phyloP scores from a whole-genome alignment of 1,140 invertebrate species.

The Drosophila truncata region DNA sequence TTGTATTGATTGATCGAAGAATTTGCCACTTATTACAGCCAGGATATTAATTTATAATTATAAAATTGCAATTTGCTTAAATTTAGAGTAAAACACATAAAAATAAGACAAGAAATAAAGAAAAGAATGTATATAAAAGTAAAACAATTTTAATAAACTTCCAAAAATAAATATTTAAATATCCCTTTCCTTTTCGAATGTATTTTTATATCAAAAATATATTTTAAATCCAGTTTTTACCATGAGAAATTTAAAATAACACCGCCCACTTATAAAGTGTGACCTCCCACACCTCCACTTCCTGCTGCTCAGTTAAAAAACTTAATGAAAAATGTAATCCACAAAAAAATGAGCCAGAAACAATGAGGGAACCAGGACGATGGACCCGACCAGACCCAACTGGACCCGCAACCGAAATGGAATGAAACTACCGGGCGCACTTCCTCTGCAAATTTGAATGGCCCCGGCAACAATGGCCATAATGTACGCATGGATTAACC shows the following conservation, averaged over 20 bases:
- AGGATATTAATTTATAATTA: neutral
- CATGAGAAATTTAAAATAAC: constrained; percentile 4
- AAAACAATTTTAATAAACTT: neutral
- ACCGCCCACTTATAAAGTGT: neutral
- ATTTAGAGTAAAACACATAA: neutral
- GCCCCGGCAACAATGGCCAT: constrained; percentile 61
- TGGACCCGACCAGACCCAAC: neutral
- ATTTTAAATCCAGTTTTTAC: neutral
- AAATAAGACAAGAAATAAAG: neutral
- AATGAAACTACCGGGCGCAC: constrained; percentile 57
- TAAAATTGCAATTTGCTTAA: neutral
- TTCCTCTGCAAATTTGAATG: constrained; percentile 61
- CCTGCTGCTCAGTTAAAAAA: constrained; percentile 10
- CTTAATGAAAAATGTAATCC: constrained; percentile 54
- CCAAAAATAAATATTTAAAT: neutral
- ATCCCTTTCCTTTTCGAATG: neutral
- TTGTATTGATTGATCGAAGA: neutral
- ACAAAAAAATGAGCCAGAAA: constrained; percentile 43
- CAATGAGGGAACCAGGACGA: constrained; percentile 23
- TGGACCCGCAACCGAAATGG: constrained; percentile 12
- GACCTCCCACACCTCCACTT: constrained; percentile 5
- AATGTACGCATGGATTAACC: constrained; percentile 85
- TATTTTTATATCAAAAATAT: neutral
- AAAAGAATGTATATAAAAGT: neutral
- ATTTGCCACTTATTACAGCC: neutral